Evolutionary conservation across 2,113 vertebrate species (phyloP), one percentile per base, ranked within the genome.

Genomic region (Carassius gibelio): DNA sequence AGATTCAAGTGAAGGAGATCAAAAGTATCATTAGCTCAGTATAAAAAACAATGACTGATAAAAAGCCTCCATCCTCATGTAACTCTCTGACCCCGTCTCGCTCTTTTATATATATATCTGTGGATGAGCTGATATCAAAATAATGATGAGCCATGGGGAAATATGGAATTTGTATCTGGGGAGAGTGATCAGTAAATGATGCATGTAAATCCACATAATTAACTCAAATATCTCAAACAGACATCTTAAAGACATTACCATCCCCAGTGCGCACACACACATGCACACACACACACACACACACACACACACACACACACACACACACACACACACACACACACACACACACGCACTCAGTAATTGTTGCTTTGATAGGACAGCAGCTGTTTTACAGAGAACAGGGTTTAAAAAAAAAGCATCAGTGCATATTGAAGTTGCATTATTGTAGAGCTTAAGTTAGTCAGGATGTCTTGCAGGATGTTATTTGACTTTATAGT

Each of bases 21-120:
- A 5, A 19, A 77, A 55, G 55, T 30, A 19, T 26, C 26, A 26
- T 84, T 81, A 83, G 48, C 83, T 90, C 90, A 91, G 88, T 82
- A 74, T 36, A 68, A 23, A 30, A 48, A 74, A 48, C 38, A 45
- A 23, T 1, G 13, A 26, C 26, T 26, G 26, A 26, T 26, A 82
- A 30, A 30, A 69, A 81, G 64, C 34, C 50, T 76, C 36, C 57
- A 38, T 57, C 13, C 34, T 69, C 6, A 8, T 62, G 26, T n/a
- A 36, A 23, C 75, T 88, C 85, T 89, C 84, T 89, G 71, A 74
- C 71, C 71, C 42, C 2, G 42, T 74, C 71, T 48, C 4, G 11
- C 26, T 26, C 71, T 42, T 74, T 13, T 30, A 30, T 30, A 30
- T 30, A 30, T 30, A 42, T 45, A 80, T 42, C 14, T 64, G 15